Conservation (phyloP, 2,888 invertebrate species). For the Thelaira solivaga region DNA sequence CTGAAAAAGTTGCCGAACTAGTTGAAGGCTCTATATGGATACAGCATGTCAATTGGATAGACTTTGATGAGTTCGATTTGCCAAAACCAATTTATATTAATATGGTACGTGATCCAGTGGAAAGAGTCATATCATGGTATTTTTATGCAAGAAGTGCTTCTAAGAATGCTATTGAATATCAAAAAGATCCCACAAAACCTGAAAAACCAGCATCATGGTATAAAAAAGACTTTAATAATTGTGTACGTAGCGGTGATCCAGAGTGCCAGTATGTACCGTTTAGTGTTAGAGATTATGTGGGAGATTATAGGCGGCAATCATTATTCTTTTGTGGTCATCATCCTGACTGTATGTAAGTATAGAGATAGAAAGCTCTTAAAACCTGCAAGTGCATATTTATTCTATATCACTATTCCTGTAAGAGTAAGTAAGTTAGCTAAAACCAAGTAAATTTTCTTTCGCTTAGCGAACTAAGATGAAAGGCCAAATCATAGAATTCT, state of each 20-base stretch:
- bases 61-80: conserved; percentile 86
- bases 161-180: conserved; percentile 86
- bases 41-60: conserved; percentile 92
- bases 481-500: too few relatives aligned
- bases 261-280: conserved; percentile 84
- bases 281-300: conserved; percentile 87
- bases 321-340: conserved; percentile 90
- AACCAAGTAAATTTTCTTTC: too few relatives aligned
- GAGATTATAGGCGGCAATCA: conserved; percentile 80
- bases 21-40: conserved; percentile 88
- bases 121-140: conserved; percentile 92
- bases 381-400: too few relatives aligned
- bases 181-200: conserved; percentile 85
- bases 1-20: conserved; percentile 81
- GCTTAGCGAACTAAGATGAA: too few relatives aligned
- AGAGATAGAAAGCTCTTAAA: neutral
- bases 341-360: conserved; percentile 85
- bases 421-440: too few relatives aligned
- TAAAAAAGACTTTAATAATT: conserved; percentile 85
- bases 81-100: conserved; percentile 91
- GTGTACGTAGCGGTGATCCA: conserved; percentile 86
- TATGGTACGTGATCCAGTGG: conserved; percentile 90
- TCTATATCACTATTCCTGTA: too few relatives aligned
- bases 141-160: conserved; percentile 91
- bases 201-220: conserved; percentile 60